Percentiles rank a stretch among this genome's conserved stretches.
Conservation (phyloP, 2,797 vertebrate species). For the Gymnopithys bicolor region DNA sequence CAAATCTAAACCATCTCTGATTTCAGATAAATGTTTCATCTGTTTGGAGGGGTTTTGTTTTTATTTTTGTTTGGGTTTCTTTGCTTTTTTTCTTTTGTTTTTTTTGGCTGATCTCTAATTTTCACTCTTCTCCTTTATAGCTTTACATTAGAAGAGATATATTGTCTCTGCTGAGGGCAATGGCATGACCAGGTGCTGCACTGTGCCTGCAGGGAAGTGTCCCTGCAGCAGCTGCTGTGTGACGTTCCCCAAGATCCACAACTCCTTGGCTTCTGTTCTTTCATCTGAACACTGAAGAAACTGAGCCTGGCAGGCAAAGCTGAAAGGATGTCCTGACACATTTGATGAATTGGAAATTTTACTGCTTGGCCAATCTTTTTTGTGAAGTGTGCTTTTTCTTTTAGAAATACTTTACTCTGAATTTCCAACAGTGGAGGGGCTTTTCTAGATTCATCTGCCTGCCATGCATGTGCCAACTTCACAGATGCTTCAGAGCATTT, state of each 20-base stretch:
- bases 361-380: neutral
- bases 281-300: neutral
- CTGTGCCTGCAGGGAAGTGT: neutral
- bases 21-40: neutral
- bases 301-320: neutral
- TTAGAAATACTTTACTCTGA: neutral
- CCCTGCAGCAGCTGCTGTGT: neutral
- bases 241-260: neutral
- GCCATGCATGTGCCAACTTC: neutral
- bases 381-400: neutral
- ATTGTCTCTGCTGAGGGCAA: neutral
- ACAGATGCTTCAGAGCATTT: neutral
- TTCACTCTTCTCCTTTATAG: neutral
- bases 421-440: neutral
- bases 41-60: too few species aligned
- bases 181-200: neutral
- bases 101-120: neutral
- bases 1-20: neutral
- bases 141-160: neutral
- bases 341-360: neutral
- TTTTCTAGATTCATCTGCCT: neutral
- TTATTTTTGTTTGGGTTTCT: too few species aligned
- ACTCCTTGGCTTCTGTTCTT: neutral
- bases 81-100: too few species aligned
- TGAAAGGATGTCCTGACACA: neutral